A percentile compares a stretch with the other conserved stretches of the same genome.
Evolutionary conservation across 1,140 invertebrate genomes (phyloP).

Genomic region (Palaemon carinicauda): DNA sequence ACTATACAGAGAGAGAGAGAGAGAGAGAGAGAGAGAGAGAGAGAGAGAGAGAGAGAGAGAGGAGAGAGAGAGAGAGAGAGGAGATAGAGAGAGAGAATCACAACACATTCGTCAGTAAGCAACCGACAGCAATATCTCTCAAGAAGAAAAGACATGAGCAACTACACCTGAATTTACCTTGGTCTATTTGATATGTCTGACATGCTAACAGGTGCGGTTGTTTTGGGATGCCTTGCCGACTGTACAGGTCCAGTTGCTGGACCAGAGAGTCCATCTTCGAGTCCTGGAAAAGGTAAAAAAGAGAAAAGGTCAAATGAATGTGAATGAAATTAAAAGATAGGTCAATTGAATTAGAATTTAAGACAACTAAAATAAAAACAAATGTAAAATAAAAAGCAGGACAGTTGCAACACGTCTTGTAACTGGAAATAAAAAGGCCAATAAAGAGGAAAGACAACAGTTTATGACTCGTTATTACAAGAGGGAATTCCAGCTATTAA

Average conservation of each 20-base stretch:
- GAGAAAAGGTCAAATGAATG: too few relatives aligned
- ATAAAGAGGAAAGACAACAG: too few relatives aligned
- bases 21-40: background rate
- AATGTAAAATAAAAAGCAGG: too few relatives aligned
- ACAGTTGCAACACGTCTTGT: too few relatives aligned
- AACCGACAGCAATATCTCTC: background rate
- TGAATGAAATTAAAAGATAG: too few relatives aligned
- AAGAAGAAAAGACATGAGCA: too few relatives aligned
- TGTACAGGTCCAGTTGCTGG: constrained; percentile 72
- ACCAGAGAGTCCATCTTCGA: constrained; percentile 73
- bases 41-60: background rate
- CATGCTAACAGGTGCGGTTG: constrained; percentile 60
- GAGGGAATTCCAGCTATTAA: too few relatives aligned
- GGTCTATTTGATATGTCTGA: background rate
- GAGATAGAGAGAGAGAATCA: background rate
- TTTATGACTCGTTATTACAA: too few relatives aligned
- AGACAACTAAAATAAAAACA: too few relatives aligned
- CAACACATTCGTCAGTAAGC: background rate
- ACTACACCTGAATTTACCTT: background rate
- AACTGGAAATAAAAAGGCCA: too few relatives aligned
- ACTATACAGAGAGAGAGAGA: too few relatives aligned
- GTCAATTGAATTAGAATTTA: too few relatives aligned
- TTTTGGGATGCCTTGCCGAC: constrained; percentile 74
- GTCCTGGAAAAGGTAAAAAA: background rate
- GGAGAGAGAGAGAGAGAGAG: background rate